Evolutionary conservation across 2,113 vertebrate species (phyloP).

Genomic region (Kobus ellipsiprymnus): DNA sequence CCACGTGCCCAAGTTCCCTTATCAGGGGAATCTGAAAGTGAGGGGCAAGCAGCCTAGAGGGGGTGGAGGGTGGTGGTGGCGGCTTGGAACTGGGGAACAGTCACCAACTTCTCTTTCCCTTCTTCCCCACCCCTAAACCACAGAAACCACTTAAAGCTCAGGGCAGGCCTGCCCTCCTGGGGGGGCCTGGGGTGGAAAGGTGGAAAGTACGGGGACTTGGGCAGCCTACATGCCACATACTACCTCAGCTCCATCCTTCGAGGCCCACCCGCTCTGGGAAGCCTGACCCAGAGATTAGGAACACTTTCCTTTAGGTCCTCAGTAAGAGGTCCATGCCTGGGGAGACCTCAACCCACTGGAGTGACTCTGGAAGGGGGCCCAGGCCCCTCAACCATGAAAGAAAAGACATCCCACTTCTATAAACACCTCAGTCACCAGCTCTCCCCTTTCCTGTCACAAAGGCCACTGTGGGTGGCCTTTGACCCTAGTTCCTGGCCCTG

Average conservation of each 20-base stretch:
- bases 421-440: not conserved
- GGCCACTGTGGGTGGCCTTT: not conserved
- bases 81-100: slow-evolving; percentile 54
- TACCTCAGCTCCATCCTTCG: not conserved
- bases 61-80: not conserved
- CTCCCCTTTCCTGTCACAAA: not conserved
- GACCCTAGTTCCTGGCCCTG: not conserved
- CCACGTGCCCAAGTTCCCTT: slow-evolving; percentile 35
- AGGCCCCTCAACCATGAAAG: not conserved
- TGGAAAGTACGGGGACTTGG: not conserved
- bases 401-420: not conserved
- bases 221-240: not conserved
- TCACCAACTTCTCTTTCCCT: slow-evolving; percentile 56
- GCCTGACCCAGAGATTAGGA: not conserved
- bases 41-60: slow-evolving; percentile 34
- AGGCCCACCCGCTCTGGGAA: not conserved
- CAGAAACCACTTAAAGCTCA: slow-evolving; percentile 71
- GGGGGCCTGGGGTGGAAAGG: not conserved
- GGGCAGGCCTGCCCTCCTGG: slow-evolving; percentile 24
- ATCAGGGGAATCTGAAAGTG: slow-evolving; percentile 55
- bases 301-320: not conserved
- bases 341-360: not conserved
- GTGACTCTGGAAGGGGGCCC: not conserved
- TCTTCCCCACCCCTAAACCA: slow-evolving; percentile 57
- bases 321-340: not conserved